phyloP scores from a whole-genome alignment of 2,797 vertebrate species.

The Alauda arvensis region DNA sequence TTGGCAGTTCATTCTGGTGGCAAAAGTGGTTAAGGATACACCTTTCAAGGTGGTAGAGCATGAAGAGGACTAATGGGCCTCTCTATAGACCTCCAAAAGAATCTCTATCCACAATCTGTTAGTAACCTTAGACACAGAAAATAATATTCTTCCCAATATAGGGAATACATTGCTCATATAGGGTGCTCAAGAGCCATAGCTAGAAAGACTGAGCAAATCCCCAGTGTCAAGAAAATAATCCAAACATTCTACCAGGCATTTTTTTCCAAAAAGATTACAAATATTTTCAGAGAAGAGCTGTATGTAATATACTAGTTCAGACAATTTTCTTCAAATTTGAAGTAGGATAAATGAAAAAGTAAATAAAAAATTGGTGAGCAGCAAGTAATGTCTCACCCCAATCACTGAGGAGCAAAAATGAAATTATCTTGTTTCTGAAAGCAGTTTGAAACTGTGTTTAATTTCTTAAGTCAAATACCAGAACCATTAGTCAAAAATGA shows the following conservation, averaged over 20 bases:
- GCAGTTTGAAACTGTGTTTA: background rate
- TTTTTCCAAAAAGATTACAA: background rate
- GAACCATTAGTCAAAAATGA: background rate
- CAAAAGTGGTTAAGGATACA: background rate
- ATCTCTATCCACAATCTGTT: background rate
- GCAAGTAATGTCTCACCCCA: background rate
- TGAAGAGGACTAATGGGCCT: background rate
- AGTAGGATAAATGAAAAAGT: background rate
- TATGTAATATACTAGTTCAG: background rate
- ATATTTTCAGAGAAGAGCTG: background rate
- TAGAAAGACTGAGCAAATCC: background rate
- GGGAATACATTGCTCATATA: background rate
- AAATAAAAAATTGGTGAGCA: background rate
- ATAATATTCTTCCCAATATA: background rate
- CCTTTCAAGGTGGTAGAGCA: background rate
- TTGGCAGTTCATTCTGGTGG: background rate
- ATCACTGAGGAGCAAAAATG: background rate
- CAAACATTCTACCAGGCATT: background rate
- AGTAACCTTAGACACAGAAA: background rate
- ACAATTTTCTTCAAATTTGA: background rate
- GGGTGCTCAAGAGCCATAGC: background rate
- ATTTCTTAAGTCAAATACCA: background rate
- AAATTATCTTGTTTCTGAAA: background rate
- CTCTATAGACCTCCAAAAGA: background rate
- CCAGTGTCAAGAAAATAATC: background rate